Conservation (phyloP, 2,113 vertebrate species). For the Xenotilapia flavipinnis region DNA sequence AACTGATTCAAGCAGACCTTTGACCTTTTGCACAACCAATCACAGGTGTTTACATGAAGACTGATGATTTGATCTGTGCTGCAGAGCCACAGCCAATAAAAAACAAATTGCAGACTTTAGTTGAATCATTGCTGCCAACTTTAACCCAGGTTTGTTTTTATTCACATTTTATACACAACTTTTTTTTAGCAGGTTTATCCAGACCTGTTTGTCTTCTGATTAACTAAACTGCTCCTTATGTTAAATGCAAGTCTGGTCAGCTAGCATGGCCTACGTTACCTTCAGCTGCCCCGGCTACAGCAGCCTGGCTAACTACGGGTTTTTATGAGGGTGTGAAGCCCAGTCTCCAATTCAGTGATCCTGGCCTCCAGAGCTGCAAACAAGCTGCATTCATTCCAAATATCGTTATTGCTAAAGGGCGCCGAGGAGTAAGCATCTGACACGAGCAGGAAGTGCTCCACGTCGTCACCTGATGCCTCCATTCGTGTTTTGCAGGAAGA, state of each 20-base stretch:
- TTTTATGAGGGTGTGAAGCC: background rate
- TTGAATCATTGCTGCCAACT: background rate
- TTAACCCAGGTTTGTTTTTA: background rate
- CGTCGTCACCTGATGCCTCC: background rate
- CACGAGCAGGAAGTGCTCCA: background rate
- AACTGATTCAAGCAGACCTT: background rate
- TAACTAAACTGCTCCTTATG: background rate
- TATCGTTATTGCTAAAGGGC: fast-evolving
- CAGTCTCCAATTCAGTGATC: background rate
- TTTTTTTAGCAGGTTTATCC: background rate
- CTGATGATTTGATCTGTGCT: background rate
- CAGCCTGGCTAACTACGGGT: background rate
- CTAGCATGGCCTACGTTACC: background rate
- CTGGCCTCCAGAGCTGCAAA: background rate
- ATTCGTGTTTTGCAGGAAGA: constrained; percentile 76
- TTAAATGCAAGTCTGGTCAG: background rate
- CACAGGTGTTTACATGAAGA: background rate
- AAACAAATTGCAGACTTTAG: background rate
- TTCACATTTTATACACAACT: background rate
- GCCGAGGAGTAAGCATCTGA: background rate
- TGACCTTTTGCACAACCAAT: background rate
- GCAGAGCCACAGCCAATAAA: background rate
- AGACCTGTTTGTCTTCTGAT: background rate
- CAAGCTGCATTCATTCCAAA: background rate
- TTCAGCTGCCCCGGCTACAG: background rate